phyloP scores from a whole-genome alignment of 2,113 vertebrate genomes.

The Burhinus oedicnemus region DNA sequence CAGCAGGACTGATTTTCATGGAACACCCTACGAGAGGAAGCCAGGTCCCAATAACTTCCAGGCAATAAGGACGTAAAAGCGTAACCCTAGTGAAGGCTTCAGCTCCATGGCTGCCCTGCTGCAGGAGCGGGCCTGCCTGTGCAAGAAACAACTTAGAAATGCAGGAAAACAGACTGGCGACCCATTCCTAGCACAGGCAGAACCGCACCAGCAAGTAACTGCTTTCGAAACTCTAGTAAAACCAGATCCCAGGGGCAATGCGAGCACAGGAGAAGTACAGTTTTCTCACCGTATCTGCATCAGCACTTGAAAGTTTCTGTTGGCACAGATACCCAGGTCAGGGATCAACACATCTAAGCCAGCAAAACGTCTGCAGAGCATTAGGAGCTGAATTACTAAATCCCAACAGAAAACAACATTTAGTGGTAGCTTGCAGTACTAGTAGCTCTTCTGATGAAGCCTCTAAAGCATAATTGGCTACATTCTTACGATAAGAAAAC shows the following conservation, averaged over 20 bases:
- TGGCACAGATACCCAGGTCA: background rate
- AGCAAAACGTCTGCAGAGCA: background rate
- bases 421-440: background rate
- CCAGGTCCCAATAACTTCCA: background rate
- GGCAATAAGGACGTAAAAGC: background rate
- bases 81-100: background rate
- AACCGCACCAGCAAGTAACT: background rate
- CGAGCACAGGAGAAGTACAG: background rate
- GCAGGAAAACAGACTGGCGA: background rate
- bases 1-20: background rate
- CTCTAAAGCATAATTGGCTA: background rate
- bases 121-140: background rate
- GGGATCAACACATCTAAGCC: background rate
- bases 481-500: background rate
- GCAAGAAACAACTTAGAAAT: background rate
- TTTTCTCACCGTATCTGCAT: background rate
- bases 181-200: background rate
- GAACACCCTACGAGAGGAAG: fast-evolving
- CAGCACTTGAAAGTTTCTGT: constrained; percentile 34
- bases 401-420: background rate
- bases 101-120: background rate
- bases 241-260: background rate
- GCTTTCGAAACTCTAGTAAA: background rate
- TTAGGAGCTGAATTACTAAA: background rate
- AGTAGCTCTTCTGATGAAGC: background rate